These are phyloP conservation scores for Acromyrmex echinatior DNA, from an alignment of 1,140 invertebrate genomes.

Conservation along the genomic window DNA sequence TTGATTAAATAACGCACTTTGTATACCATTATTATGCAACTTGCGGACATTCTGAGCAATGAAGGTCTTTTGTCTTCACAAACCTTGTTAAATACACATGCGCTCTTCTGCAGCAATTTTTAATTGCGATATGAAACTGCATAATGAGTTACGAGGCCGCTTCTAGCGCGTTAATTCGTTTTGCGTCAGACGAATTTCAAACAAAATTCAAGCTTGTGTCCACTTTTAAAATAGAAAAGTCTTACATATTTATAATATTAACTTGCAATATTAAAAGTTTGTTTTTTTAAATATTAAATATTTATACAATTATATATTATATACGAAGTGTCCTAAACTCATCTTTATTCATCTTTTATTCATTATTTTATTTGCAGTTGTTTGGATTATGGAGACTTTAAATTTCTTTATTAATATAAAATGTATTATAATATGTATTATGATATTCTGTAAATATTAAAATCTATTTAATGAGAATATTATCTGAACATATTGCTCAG, in stretches of 20 bases:
- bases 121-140: slow-evolving; percentile 57
- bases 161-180: slow-evolving; percentile 34
- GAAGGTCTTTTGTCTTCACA: slow-evolving; percentile 33
- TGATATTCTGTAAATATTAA: neutral
- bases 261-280: slow-evolving; percentile 16
- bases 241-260: slow-evolving; percentile 13
- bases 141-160: slow-evolving; percentile 30
- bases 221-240: slow-evolving; percentile 8
- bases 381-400: neutral
- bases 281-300: neutral
- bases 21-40: slow-evolving; percentile 40
- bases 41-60: slow-evolving; percentile 46
- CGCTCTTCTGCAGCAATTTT: slow-evolving; percentile 47
- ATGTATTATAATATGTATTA: neutral
- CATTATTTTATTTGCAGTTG: neutral
- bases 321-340: neutral
- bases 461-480: neutral
- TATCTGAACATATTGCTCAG: neutral
- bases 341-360: slow-evolving; percentile 11
- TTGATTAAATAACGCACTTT: slow-evolving; percentile 52
- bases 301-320: neutral
- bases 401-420: slow-evolving; percentile 27
- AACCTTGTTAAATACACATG: slow-evolving; percentile 41
- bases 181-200: slow-evolving; percentile 35
- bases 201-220: slow-evolving; percentile 9